phyloP scores from a whole-genome alignment of 2,888 invertebrate genomes.

The Acleris laterana region DNA sequence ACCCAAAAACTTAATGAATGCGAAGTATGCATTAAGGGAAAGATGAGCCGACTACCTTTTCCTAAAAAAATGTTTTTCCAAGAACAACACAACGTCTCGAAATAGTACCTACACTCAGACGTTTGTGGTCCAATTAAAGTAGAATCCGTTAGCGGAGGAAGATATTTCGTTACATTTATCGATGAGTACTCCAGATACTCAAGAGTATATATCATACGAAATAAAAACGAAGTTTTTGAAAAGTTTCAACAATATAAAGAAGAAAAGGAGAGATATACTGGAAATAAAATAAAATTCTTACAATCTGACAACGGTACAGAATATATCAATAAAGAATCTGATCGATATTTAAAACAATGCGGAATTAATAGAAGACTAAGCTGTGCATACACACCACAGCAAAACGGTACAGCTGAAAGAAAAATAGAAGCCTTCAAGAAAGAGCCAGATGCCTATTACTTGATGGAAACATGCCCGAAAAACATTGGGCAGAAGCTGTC shows the following conservation, averaged over 20 bases:
- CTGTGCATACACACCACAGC: constrained; percentile 9
- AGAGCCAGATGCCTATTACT: constrained; percentile 6
- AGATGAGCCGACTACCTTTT: too few relatives aligned
- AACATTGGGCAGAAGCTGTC: constrained; percentile 6
- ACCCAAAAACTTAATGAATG: too few relatives aligned
- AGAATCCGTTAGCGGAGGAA: too few relatives aligned
- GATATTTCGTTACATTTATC: too few relatives aligned
- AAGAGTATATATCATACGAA: too few relatives aligned
- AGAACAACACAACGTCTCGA: too few relatives aligned
- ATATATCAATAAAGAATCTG: neutral
- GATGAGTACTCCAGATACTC: too few relatives aligned
- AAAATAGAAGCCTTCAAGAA: constrained; percentile 4
- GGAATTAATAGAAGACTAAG: constrained; percentile 4
- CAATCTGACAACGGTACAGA: neutral
- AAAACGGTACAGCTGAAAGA: constrained; percentile 10
- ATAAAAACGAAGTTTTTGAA: too few relatives aligned
- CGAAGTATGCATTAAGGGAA: too few relatives aligned
- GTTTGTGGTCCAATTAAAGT: too few relatives aligned
- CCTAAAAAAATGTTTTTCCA: too few relatives aligned
- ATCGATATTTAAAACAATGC: neutral
- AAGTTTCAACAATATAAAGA: constrained; percentile 7
- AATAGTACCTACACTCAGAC: too few relatives aligned
- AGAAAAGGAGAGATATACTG: neutral
- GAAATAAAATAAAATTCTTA: neutral
- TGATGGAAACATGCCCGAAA: constrained; percentile 3